Evolutionary conservation across 2,888 invertebrate genomes (phyloP).

Genomic region (Epicampocera succincta): DNA sequence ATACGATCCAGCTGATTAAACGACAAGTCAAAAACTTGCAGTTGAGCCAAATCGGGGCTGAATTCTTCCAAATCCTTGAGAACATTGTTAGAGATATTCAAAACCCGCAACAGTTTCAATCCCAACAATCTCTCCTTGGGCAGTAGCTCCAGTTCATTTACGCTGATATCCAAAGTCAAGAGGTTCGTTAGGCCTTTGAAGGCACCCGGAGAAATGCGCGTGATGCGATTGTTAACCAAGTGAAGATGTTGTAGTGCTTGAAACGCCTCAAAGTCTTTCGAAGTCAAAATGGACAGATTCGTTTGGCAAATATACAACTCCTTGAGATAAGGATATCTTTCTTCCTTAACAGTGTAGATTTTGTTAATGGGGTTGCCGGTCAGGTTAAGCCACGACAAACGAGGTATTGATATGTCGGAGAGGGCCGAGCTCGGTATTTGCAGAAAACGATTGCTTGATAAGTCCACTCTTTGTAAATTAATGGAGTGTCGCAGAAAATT

Average conservation of each 20-base stretch:
- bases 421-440: constrained; percentile 89
- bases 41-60: constrained; percentile 88
- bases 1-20: constrained; percentile 91
- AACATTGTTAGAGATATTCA: constrained; percentile 92
- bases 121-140: constrained; percentile 93
- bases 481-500: constrained; percentile 90
- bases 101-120: constrained; percentile 86
- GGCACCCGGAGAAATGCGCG: constrained; percentile 91
- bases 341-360: constrained; percentile 87
- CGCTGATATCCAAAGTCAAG: constrained; percentile 89
- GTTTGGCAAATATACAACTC: constrained; percentile 90
- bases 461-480: constrained; percentile 87
- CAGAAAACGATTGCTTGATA: constrained; percentile 90
- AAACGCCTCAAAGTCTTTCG: constrained; percentile 92
- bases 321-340: constrained; percentile 89
- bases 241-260: constrained; percentile 89
- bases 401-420: constrained; percentile 88
- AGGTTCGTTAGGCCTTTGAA: constrained; percentile 90
- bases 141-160: constrained; percentile 91
- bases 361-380: constrained; percentile 90
- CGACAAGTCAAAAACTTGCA: constrained; percentile 91
- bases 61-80: constrained; percentile 92
- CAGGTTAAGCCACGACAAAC: constrained; percentile 89
- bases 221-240: constrained; percentile 88
- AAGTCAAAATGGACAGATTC: constrained; percentile 91